phyloP scores from a whole-genome alignment of 2,888 invertebrate genomes.

The Acheta domesticus region DNA sequence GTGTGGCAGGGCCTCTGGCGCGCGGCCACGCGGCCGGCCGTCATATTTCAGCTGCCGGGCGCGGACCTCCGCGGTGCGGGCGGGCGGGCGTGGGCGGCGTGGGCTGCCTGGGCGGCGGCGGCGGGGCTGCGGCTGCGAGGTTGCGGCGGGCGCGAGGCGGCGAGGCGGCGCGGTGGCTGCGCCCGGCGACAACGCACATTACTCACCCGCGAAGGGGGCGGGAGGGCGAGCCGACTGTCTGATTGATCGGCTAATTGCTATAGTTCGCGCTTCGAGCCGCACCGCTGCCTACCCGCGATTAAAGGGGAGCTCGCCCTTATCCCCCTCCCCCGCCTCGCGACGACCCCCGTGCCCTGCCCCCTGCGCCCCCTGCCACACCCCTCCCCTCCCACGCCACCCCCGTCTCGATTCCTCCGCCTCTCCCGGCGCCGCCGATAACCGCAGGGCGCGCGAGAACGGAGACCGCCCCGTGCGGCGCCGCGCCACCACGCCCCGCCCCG shows the following conservation, averaged over 20 bases:
- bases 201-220: background rate
- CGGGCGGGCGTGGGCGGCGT: background rate
- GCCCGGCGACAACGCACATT: background rate
- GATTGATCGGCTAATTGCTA: slow-evolving; percentile 18
- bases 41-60: no score
- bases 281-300: background rate
- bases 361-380: background rate
- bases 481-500: background rate
- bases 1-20: no score
- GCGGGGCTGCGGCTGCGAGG: background rate
- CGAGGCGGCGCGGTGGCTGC: background rate
- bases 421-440: background rate
- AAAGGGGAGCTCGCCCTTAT: background rate
- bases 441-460: background rate
- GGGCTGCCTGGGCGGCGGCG: background rate
- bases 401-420: background rate
- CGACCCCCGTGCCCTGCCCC: background rate
- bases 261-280: background rate
- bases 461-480: no score
- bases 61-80: background rate
- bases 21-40: no score
- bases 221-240: background rate
- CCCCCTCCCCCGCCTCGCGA: background rate
- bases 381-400: background rate
- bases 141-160: background rate